Conservation (phyloP, 2,888 invertebrate genomes). For the Venustoraphidia nigricollis region DNA sequence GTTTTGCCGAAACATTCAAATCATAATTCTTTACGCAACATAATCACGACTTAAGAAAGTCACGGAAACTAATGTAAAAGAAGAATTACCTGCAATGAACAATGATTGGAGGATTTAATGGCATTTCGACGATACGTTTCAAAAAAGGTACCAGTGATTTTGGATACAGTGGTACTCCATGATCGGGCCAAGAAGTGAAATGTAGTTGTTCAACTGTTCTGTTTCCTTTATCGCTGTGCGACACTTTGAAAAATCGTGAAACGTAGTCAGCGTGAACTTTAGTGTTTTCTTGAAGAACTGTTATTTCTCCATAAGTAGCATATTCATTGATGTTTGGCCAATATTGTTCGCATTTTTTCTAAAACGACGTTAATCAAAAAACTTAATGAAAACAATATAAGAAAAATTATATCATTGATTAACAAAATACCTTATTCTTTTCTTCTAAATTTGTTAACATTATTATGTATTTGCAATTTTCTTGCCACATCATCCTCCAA, state of each 20-base stretch:
- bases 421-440: slow-evolving; percentile 24
- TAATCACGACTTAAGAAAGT: too few relatives aligned
- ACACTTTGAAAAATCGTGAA: slow-evolving; percentile 20
- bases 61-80: too few relatives aligned
- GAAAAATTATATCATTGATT: background rate
- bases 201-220: slow-evolving; percentile 30
- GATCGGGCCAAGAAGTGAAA: slow-evolving; percentile 36
- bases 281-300: slow-evolving; percentile 20
- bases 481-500: slow-evolving; percentile 34
- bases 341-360: slow-evolving; percentile 34
- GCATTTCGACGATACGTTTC: slow-evolving; percentile 24
- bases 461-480: slow-evolving; percentile 29
- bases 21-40: too few relatives aligned
- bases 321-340: slow-evolving; percentile 31
- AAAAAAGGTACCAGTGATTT: slow-evolving; percentile 25
- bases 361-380: slow-evolving; percentile 6
- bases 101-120: slow-evolving; percentile 27
- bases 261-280: slow-evolving; percentile 25
- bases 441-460: slow-evolving; percentile 34
- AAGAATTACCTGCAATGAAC: slow-evolving; percentile 30
- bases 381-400: background rate
- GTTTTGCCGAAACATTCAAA: too few relatives aligned
- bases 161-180: slow-evolving; percentile 28
- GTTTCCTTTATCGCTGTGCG: slow-evolving; percentile 14
- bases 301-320: slow-evolving; percentile 21